Conservation (phyloP, 2,888 invertebrate genomes). For the Drosophila flavopinicola region DNA sequence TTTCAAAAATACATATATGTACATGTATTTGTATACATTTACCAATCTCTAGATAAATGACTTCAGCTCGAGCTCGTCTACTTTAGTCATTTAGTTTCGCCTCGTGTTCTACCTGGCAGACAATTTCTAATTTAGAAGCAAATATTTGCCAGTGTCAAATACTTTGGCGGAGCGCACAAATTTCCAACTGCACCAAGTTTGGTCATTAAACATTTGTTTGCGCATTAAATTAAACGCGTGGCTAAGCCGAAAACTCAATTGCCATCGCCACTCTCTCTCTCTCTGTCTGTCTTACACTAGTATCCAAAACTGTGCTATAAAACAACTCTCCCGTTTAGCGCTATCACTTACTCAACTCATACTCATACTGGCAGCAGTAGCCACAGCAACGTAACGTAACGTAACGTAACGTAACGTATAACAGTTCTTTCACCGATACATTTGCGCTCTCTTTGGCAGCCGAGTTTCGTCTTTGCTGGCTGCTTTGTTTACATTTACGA, state of each 20-base stretch:
- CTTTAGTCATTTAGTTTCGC: slow-evolving; percentile 1
- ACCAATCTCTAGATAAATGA: too few species aligned
- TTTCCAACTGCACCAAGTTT: slow-evolving; percentile 55
- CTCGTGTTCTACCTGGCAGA: slow-evolving; percentile 31
- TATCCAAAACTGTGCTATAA: too few species aligned
- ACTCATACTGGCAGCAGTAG: slow-evolving; percentile 53
- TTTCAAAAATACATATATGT: background rate
- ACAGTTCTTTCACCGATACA: slow-evolving; percentile 52
- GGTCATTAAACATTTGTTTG: slow-evolving; percentile 76
- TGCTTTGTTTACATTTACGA: slow-evolving; percentile 68
- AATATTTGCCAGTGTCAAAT: slow-evolving; percentile 61
- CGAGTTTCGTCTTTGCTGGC: slow-evolving; percentile 26
- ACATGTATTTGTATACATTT: too few species aligned
- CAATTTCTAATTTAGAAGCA: slow-evolving; percentile 59
- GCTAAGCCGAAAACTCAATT: slow-evolving; percentile 39
- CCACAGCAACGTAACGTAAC: slow-evolving; percentile 37
- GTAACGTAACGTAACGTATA: slow-evolving; percentile 51
- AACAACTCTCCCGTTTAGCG: slow-evolving; percentile 32
- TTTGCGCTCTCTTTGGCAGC: slow-evolving; percentile 34
- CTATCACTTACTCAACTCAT: slow-evolving; percentile 62
- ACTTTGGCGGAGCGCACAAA: slow-evolving; percentile 24
- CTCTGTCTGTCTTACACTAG: too few species aligned
- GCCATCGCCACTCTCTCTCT: slow-evolving; percentile 3
- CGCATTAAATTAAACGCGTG: slow-evolving; percentile 71
- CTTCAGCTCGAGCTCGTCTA: background rate